Evolutionary conservation across 2,797 vertebrate genomes (phyloP), one percentile per base, ranked within the genome.

Genomic region (Falco novaeseelandiae): DNA sequence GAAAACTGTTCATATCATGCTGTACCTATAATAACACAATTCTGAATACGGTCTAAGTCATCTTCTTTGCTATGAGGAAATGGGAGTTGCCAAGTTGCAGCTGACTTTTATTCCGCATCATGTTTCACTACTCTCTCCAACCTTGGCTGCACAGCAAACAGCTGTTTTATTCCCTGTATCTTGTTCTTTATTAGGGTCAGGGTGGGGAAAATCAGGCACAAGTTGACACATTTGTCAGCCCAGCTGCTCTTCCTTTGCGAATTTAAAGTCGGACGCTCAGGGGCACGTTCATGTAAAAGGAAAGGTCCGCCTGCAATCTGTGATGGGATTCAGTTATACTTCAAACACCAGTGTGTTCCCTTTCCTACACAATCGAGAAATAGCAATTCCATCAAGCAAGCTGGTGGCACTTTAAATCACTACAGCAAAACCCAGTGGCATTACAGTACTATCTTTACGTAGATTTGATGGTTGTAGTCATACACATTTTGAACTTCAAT

Each of bases 121-220:
- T 76, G 65, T 96, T 97, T 95, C 96, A 79, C 46, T 95, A 91
- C 86, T 79, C 77, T 63, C 74, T 85, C 71, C 73, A 51, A 65
- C 69, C 72, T 59, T 9, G 2, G 74, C 42, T 2, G 6, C 83
- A 70, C 14, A 72, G 78, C 69, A 95, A 94, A 93, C 96, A 97
- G 95, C 87, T 96, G 89, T 52, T 95, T 94, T 83, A 92, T 76
- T 93, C 82, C 63, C 74, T 80, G 46, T 48, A 83, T 89, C 91
- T 90, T 73, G 62, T 32, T 87, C 78, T 87, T 83, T 62, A 78
- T 71, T 74, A 90, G 62, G 63, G 63, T 42, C 57, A 63, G 80
- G 30, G 62, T 77, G 62, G 74, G 40, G 46, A 63, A 83, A 71
- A 85, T 76, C 40, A 29, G 66, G 54, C 87, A 89, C 32, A 91